Conservation (phyloP, 1,140 invertebrate species). For the Eriosoma lanigerum region DNA sequence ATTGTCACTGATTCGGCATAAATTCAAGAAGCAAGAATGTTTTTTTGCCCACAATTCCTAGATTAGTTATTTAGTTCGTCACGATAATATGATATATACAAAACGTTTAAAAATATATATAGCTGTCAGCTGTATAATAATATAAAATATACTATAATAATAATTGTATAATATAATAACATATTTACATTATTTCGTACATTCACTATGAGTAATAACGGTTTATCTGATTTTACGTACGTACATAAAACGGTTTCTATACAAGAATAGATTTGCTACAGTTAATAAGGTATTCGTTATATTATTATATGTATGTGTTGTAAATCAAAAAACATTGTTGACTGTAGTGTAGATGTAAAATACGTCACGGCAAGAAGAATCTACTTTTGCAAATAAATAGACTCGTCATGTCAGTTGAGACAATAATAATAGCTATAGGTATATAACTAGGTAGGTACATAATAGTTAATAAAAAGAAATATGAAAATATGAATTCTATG, state of each 20-base stretch:
- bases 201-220: constrained; percentile 29
- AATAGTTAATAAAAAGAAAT: neutral
- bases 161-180: too few species aligned
- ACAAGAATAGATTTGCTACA: constrained; percentile 16
- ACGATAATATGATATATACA: neutral
- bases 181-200: constrained; percentile 38
- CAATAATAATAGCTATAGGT: neutral
- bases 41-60: neutral
- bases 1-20: neutral
- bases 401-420: neutral
- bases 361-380: constrained; percentile 24
- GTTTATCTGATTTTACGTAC: constrained; percentile 1
- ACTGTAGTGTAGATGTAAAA: neutral
- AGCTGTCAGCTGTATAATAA: constrained; percentile 1
- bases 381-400: constrained; percentile 6
- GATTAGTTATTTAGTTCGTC: constrained; percentile 21
- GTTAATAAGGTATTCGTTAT: constrained; percentile 32
- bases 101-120: neutral
- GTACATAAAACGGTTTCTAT: neutral
- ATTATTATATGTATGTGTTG: too few species aligned
- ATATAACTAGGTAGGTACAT: neutral
- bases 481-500: neutral
- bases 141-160: too few species aligned
- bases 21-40: neutral
- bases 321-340: neutral